Evolutionary conservation across 2,113 vertebrate genomes (phyloP).

Genomic region (Notothenia coriiceps): DNA sequence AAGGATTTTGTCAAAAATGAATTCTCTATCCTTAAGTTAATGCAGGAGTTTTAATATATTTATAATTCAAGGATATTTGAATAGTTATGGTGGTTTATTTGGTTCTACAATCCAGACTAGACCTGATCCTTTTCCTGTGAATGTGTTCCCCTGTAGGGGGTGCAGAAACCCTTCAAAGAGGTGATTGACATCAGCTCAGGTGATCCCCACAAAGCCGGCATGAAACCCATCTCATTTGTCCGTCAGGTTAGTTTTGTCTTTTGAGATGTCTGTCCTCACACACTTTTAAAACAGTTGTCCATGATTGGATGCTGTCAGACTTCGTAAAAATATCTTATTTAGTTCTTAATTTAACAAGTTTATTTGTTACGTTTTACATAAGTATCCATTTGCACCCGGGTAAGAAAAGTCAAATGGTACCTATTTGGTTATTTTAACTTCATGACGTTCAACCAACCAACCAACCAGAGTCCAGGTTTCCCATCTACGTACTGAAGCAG

Average conservation of each 20-base stretch:
- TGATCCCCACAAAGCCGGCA: constrained; percentile 59
- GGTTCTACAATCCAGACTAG: background rate
- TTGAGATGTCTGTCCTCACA: background rate
- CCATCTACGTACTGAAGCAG: too few species aligned
- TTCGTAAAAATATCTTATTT: too few species aligned
- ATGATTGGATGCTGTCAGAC: too few species aligned
- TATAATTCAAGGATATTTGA: background rate
- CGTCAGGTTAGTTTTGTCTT: constrained; percentile 63
- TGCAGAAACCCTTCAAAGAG: constrained; percentile 29
- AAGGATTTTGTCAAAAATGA: too few species aligned
- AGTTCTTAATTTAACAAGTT: background rate
- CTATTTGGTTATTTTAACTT: too few species aligned
- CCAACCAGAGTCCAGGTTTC: too few species aligned
- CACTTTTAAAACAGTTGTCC: background rate
- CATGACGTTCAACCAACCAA: too few species aligned
- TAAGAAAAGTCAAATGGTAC: too few species aligned
- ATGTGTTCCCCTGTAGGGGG: constrained; percentile 45
- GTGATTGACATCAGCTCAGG: constrained; percentile 63
- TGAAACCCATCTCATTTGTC: constrained; percentile 71
- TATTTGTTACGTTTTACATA: too few species aligned
- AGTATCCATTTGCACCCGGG: too few species aligned
- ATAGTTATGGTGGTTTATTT: background rate
- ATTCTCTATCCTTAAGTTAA: too few species aligned
- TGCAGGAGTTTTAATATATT: too few species aligned
- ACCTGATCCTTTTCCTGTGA: background rate